A percentile compares a stretch with the other conserved stretches of the same genome.
Evolutionary conservation across 2,113 vertebrate species (phyloP).

Genomic region (Barnardius zonarius): DNA sequence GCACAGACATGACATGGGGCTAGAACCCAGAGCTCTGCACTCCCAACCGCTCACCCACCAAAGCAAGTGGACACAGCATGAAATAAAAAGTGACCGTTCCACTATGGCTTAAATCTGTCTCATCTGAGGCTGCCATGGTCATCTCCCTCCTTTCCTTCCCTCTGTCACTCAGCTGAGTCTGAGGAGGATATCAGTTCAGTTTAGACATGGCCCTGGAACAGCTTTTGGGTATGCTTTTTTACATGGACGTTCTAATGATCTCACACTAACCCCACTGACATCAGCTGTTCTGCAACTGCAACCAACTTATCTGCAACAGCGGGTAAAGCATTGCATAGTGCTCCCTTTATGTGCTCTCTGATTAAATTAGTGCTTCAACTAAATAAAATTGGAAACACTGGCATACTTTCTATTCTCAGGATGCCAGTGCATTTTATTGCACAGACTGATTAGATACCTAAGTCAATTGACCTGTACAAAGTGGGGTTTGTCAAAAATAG

Average conservation of each 20-base stretch:
- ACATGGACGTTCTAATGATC: background rate
- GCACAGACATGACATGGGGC: background rate
- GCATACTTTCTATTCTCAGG: background rate
- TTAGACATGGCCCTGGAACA: background rate
- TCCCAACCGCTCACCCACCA: background rate
- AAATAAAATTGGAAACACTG: background rate
- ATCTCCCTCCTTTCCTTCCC: background rate
- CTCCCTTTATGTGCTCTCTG: background rate
- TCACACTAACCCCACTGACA: background rate
- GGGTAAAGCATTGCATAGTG: fast-evolving
- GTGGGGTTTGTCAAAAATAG: background rate
- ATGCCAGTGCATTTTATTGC: background rate
- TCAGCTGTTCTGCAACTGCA: background rate
- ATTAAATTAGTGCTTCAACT: background rate
- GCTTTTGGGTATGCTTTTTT: background rate
- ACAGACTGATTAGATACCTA: background rate
- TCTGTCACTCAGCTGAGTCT: background rate
- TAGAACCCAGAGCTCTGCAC: background rate
- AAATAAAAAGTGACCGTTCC: background rate
- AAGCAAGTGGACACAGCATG: background rate
- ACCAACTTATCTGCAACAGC: background rate
- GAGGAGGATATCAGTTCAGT: background rate
- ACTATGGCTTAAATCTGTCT: background rate
- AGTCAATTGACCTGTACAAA: background rate
- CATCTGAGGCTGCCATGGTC: background rate